phyloP scores from a whole-genome alignment of 2,888 invertebrate species.

The Orthonevra nobilis region DNA sequence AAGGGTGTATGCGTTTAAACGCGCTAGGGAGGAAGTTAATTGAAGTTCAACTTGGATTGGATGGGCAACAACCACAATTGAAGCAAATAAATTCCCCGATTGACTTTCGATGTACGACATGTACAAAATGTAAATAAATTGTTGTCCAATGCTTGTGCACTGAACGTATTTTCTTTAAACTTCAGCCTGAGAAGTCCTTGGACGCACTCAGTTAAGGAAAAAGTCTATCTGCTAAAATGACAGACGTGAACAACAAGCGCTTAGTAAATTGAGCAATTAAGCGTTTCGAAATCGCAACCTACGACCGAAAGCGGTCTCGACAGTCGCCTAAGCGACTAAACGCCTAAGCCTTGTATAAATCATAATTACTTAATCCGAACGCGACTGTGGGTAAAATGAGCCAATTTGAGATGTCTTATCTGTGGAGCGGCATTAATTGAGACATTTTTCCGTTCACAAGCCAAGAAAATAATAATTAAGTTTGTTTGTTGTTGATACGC shows the following conservation, averaged over 20 bases:
- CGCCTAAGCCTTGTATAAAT: conserved; percentile 47
- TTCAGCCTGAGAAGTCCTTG: too few relatives aligned
- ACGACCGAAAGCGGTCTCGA: conserved; percentile 21
- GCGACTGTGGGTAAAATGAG: conserved; percentile 50
- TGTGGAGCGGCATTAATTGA: conserved; percentile 56
- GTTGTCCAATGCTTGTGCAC: conserved; percentile 2
- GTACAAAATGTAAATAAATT: conserved; percentile 48
- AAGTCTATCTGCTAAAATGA: neutral
- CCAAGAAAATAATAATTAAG: conserved; percentile 52
- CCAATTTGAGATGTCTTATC: conserved; percentile 67
- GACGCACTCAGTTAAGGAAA: too few relatives aligned
- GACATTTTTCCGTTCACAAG: conserved; percentile 60
- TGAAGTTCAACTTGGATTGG: conserved; percentile 72
- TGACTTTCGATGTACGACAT: conserved; percentile 53
- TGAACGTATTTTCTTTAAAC: too few relatives aligned
- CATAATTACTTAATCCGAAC: conserved; percentile 64
- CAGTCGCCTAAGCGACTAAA: neutral
- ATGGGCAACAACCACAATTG: conserved; percentile 26
- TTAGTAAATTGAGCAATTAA: conserved; percentile 65
- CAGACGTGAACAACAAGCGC: neutral
- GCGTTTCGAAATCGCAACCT: conserved; percentile 51
- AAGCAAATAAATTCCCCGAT: conserved; percentile 61
- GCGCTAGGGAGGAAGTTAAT: conserved; percentile 74
- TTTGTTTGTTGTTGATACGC: conserved; percentile 52
- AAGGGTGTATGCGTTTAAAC: conserved; percentile 36